Conservation (phyloP, 2,797 vertebrate species). For the Schizopygopsis pylzovi region DNA sequence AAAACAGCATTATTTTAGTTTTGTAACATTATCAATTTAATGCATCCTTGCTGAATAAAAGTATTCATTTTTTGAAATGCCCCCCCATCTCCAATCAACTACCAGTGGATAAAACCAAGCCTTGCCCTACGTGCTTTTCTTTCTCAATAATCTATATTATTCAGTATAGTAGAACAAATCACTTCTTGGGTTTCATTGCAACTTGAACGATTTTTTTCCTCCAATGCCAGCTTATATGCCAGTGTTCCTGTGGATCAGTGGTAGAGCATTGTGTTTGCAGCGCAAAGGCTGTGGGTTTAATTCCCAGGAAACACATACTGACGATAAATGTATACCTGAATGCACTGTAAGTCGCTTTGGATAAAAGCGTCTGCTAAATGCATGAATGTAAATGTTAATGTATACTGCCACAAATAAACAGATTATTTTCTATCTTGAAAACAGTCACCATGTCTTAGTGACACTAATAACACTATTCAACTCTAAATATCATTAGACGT, state of each 20-base stretch:
- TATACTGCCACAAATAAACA: not conserved
- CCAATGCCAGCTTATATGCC: not conserved
- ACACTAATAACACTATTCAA: not conserved
- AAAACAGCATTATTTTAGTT: not conserved
- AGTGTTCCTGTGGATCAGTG: no score
- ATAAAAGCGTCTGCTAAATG: no score
- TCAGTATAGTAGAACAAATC: not conserved
- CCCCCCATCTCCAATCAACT: not conserved
- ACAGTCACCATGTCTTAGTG: not conserved
- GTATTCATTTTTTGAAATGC: not conserved
- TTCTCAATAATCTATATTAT: not conserved
- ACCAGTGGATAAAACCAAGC: not conserved
- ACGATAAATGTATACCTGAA: no score
- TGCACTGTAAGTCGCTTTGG: no score
- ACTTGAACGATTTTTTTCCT: no score
- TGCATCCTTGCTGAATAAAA: no score
- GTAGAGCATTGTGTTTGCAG: no score
- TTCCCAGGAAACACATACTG: no score
- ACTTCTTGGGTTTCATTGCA: no score
- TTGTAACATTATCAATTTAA: not conserved
- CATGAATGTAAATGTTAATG: no score
- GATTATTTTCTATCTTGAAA: not conserved
- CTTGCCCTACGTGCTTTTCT: not conserved
- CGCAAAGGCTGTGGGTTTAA: no score
- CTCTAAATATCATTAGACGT: not conserved